A percentile compares a stretch with the other conserved stretches of the same genome.
Conservation (phyloP, 2,113 vertebrate species). For the Aphelocoma coerulescens region DNA sequence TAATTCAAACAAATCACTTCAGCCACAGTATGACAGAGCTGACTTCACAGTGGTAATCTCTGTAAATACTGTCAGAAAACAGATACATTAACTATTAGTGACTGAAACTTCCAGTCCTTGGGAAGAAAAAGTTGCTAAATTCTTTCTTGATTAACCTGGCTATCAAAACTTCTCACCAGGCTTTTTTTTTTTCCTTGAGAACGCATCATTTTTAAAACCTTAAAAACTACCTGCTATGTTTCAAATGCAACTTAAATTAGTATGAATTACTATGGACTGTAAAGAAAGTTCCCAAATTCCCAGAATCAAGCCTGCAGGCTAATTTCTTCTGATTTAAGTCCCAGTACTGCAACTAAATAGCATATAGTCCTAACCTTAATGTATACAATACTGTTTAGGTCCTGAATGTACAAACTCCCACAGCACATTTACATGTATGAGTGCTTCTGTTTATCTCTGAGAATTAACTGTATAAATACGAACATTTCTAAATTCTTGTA, state of each 20-base stretch:
- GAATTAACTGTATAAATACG: neutral
- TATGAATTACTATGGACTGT: neutral
- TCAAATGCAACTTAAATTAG: neutral
- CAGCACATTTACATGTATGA: neutral
- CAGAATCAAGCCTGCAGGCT: neutral
- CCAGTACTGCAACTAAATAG: neutral
- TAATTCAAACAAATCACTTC: slow-evolving; percentile 19
- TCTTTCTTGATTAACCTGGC: neutral
- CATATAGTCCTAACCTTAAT: neutral
- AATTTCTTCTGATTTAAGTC: neutral
- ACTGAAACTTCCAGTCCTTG: neutral
- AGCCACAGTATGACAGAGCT: neutral
- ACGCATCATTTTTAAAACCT: neutral
- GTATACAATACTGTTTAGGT: neutral
- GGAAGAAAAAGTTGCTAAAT: neutral
- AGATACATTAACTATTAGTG: neutral
- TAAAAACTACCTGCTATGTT: neutral
- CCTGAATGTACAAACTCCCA: neutral
- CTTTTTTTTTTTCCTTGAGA: neutral
- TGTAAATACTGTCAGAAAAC: neutral
- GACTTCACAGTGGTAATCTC: neutral
- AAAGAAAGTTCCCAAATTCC: neutral
- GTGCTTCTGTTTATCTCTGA: neutral
- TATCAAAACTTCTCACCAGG: neutral
- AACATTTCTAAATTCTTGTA: neutral